Percentiles rank a stretch among this genome's conserved stretches.
phyloP scores from a whole-genome alignment of 2,888 invertebrate genomes.

The Diaprepes abbreviatus region DNA sequence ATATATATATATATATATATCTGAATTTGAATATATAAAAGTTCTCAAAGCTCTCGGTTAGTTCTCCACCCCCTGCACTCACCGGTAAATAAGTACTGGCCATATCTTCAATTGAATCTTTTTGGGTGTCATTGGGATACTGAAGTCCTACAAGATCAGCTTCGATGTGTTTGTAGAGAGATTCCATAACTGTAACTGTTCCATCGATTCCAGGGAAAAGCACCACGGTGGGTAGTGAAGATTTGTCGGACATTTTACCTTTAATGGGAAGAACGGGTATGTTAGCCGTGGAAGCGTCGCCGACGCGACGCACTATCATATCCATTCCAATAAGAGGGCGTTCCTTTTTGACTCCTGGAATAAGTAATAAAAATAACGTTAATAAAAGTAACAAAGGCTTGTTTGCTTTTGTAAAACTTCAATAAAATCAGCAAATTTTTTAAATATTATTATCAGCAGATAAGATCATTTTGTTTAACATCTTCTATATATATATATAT shows the following conservation, averaged over 20 bases:
- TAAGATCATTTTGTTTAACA: too few relatives aligned
- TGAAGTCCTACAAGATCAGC: conserved; percentile 72
- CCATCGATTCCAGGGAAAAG: conserved; percentile 81
- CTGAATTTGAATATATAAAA: too few relatives aligned
- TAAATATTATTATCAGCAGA: too few relatives aligned
- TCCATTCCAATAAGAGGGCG: conserved; percentile 67
- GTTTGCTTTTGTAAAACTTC: too few relatives aligned
- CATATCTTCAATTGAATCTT: conserved; percentile 69
- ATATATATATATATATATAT: too few relatives aligned
- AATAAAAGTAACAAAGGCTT: too few relatives aligned
- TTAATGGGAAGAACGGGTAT: conserved; percentile 5
- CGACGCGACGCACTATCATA: conserved; percentile 63
- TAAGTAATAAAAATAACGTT: neutral
- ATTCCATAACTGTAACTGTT: conserved; percentile 70
- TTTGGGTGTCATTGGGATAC: conserved; percentile 67
- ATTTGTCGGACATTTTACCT: conserved; percentile 12
- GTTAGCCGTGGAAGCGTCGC: conserved; percentile 7
- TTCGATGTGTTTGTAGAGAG: conserved; percentile 70
- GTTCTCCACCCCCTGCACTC: too few relatives aligned
- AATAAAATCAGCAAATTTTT: too few relatives aligned
- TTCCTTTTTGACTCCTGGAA: conserved; percentile 38
- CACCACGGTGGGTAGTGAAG: conserved; percentile 67
- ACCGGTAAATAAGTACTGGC: conserved; percentile 72
- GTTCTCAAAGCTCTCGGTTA: too few relatives aligned
- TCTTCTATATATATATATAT: too few relatives aligned